Conservation (phyloP, 2,888 invertebrate genomes). For the Tuberolachnus salignus region DNA sequence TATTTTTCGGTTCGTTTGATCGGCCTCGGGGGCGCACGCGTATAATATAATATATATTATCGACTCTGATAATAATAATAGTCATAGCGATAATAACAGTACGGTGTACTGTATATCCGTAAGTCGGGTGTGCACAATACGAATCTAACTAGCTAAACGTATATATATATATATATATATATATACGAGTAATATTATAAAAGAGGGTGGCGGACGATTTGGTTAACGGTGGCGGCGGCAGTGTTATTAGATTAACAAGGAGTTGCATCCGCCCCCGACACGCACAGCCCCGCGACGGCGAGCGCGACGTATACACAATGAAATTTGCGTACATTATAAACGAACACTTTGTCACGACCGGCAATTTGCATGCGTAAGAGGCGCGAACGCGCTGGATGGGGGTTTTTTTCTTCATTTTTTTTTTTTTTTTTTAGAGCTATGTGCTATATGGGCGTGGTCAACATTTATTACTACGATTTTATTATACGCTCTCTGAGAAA, state of each 20-base stretch:
- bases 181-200: not conserved
- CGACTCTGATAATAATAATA: not conserved
- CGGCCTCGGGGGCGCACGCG: not conserved
- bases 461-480: too few species aligned
- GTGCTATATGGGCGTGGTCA: too few species aligned
- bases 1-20: slow-evolving; percentile 30
- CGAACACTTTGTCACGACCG: slow-evolving; percentile 53
- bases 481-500: too few species aligned
- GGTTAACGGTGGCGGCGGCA: slow-evolving; percentile 23
- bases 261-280: not conserved
- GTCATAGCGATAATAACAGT: slow-evolving; percentile 2
- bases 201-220: slow-evolving; percentile 47
- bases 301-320: slow-evolving; percentile 15
- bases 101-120: not conserved
- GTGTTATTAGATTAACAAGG: slow-evolving; percentile 55
- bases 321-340: slow-evolving; percentile 56
- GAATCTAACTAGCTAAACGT: slow-evolving; percentile 55
- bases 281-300: slow-evolving; percentile 23
- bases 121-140: slow-evolving; percentile 38
- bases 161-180: too few species aligned
- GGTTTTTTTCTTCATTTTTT: too few species aligned
- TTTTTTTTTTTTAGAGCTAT: too few species aligned
- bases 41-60: not conserved
- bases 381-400: slow-evolving; percentile 26
- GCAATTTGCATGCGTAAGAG: slow-evolving; percentile 45